phyloP scores from a whole-genome alignment of 1,140 invertebrate species.

The Musca vetustissima region DNA sequence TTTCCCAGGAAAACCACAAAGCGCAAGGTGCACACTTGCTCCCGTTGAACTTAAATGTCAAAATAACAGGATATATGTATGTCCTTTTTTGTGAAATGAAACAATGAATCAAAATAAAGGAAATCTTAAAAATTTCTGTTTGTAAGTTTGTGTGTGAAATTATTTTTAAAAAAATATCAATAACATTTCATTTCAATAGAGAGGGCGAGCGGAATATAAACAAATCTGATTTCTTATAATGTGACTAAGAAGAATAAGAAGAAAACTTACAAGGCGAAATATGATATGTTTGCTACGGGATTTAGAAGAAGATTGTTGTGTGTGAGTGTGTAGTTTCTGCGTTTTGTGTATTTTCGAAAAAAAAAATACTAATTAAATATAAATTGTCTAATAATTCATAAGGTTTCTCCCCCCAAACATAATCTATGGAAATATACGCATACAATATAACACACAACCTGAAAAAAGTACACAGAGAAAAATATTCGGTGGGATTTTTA shows the following conservation, averaged over 20 bases:
- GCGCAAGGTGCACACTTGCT: conserved; percentile 1
- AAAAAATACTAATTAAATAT: conserved; percentile 25
- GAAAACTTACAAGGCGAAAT: conserved; percentile 1
- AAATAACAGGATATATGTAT: conserved; percentile 21
- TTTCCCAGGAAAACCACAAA: conserved; percentile 23
- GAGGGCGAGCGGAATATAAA: not conserved
- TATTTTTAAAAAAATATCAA: not conserved
- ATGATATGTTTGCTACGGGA: not conserved
- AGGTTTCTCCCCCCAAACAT: conserved; percentile 14
- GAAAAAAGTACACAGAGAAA: too few relatives aligned
- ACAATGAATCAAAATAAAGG: not conserved
- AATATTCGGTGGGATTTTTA: too few relatives aligned
- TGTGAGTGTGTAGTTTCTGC: too few relatives aligned
- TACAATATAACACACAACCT: too few relatives aligned
- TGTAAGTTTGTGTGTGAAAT: too few relatives aligned
- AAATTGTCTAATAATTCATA: conserved; percentile 21
- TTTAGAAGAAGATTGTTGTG: not conserved
- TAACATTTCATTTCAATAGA: not conserved
- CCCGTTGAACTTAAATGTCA: conserved; percentile 4
- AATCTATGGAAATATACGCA: not conserved
- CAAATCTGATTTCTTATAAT: not conserved
- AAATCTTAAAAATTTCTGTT: not conserved
- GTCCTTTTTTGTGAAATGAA: not conserved
- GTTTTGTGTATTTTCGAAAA: not conserved
- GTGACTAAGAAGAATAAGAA: not conserved